Base-by-base conservation (phyloP, 2,113 vertebrate genomes). In the Eonycteris spelaea region DNA sequence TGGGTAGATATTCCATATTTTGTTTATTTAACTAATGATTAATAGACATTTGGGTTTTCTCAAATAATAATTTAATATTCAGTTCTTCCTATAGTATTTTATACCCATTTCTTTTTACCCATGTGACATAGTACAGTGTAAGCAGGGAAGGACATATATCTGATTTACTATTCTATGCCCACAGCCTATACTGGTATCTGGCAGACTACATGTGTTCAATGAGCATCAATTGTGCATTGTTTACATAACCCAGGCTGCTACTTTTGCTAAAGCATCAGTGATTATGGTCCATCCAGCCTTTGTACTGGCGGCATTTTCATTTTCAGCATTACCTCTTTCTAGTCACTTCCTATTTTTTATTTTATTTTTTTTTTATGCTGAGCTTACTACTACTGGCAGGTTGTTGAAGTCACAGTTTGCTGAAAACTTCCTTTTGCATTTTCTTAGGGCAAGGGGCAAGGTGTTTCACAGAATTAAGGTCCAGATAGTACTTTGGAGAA, bases 401-500 rank as follows among this genome's bases (percentile, higher is more conserved):
- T 43, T 87, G 40, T 59, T 57, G 38, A 63, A 43, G 2, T 51
- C 57, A 28, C 21, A 78, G 26, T 28, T 40, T 65, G 8, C 35
- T 92, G 6, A 30, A 67, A 92, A 63, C 24, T 26, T 61, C 5
- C 45, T 63, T 74, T 86, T 43, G 33, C 5, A 55, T 84, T 92
- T 59, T 5, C 26, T 85, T 22, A 21, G 57, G 26, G 12, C 40
- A 92, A 90, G 90, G n/a, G 30, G 2, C 28, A 63, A 35, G 9
- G 3, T 40, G 4, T 33, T 95, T 74, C 82, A 19, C 40, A 26
- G 40, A 78, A n/a, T 89, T 95, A 95, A 97, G 63, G 38, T 91
- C 57, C 63, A 67, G 53, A 73, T 21, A 51, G 78, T 19, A 84
- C 86, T 94, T 79, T 26, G 68, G 18, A 90, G 51, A 74, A 83